A percentile compares a stretch with the other conserved stretches of the same genome.
Evolutionary conservation across 2,888 invertebrate species (phyloP).

Genomic region (Meiosimyza platycephala): DNA sequence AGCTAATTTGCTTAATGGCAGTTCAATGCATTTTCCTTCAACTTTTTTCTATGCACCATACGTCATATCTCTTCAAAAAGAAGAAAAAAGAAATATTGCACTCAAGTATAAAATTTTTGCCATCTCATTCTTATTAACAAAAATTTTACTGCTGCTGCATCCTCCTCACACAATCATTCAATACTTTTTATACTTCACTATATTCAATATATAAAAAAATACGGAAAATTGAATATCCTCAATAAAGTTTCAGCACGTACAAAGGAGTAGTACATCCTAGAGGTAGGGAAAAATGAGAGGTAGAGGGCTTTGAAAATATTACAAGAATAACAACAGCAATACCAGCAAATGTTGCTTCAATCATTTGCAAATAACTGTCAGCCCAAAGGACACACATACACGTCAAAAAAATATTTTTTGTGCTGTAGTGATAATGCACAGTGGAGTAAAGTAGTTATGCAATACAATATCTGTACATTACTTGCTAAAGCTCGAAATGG

Average conservation of each 20-base stretch:
- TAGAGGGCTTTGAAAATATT: too few species aligned
- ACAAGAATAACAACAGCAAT: too few species aligned
- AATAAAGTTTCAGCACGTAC: slow-evolving; percentile 50
- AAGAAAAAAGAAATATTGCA: too few species aligned
- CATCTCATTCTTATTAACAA: not conserved
- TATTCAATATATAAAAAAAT: slow-evolving; percentile 4
- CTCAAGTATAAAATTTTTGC: slow-evolving; percentile 11
- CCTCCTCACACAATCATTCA: not conserved
- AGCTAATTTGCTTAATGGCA: slow-evolving; percentile 47
- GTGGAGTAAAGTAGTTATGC: too few species aligned
- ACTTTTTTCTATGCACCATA: too few species aligned
- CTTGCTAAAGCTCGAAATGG: too few species aligned
- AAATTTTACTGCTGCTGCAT: too few species aligned
- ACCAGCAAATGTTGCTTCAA: slow-evolving; percentile 12
- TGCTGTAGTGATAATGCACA: too few species aligned
- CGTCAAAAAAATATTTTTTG: too few species aligned
- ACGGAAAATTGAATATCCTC: slow-evolving; percentile 49
- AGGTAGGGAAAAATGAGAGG: too few species aligned
- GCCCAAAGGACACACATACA: not conserved
- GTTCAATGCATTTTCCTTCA: slow-evolving; percentile 33
- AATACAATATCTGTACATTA: too few species aligned
- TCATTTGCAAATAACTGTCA: slow-evolving; percentile 19
- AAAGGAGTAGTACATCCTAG: slow-evolving; percentile 12
- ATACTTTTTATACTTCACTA: not conserved
- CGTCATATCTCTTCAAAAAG: too few species aligned